phyloP scores from a whole-genome alignment of 1,140 invertebrate species.

The Bombus pascuorum region DNA sequence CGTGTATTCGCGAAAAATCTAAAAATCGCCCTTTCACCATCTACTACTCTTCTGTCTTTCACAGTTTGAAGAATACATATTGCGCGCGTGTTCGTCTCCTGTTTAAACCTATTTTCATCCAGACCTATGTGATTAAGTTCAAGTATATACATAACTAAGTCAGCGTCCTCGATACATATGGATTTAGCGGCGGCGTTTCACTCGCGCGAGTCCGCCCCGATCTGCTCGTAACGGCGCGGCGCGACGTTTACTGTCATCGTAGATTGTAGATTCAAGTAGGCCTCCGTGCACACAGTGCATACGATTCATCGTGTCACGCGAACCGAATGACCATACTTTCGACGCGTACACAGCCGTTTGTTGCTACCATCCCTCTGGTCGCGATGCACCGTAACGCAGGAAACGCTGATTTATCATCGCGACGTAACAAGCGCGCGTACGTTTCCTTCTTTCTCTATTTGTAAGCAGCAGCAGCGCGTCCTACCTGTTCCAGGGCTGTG shows the following conservation, averaged over 20 bases:
- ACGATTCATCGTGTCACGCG: slow-evolving; percentile 45
- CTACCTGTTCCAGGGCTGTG: background rate
- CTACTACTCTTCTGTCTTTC: too few species aligned
- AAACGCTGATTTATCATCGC: slow-evolving; percentile 42
- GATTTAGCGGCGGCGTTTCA: background rate
- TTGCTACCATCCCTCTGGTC: slow-evolving; percentile 5
- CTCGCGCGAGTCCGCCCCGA: background rate
- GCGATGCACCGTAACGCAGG: slow-evolving; percentile 17
- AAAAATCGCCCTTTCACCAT: too few species aligned
- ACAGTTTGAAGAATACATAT: too few species aligned
- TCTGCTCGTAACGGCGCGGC: background rate
- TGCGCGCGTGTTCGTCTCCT: too few species aligned
- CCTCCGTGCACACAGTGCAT: slow-evolving; percentile 20
- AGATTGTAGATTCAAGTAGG: slow-evolving; percentile 46
- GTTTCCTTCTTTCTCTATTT: slow-evolving; percentile 29
- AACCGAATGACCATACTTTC: slow-evolving; percentile 4
- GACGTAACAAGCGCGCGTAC: slow-evolving; percentile 28
- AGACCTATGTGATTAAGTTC: background rate
- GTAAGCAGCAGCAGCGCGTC: background rate
- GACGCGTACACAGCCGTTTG: slow-evolving; percentile 19
- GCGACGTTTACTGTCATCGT: slow-evolving; percentile 41
- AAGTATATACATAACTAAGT: background rate
- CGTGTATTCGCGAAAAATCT: too few species aligned
- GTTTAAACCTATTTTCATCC: background rate
- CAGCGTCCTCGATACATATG: background rate